Evolutionary conservation across 2,113 vertebrate genomes (phyloP), one percentile per base, ranked within the genome.

Genomic region (Oncorhynchus clarkii): DNA sequence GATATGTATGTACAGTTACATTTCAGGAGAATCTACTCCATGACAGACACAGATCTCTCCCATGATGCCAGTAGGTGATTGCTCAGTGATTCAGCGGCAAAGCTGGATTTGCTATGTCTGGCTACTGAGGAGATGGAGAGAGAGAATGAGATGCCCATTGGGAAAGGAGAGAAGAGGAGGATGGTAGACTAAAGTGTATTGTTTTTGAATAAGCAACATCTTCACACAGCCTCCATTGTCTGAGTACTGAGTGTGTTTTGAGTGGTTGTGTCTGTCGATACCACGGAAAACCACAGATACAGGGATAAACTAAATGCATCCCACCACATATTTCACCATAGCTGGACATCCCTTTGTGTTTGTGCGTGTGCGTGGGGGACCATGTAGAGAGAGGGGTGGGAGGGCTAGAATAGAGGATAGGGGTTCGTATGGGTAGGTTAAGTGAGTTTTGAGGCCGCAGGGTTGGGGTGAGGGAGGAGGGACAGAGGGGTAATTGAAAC

Each of bases 401-500:
- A 80, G 78, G 66, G 78, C 88, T 90, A 91, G 91, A 90, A 92
- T 84, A 86, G 75, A 13, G 18, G 80, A 27, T 71, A 27, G 49
- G 54, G 74, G 45, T 22, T 24, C 4, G 27, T 39, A 18, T 49
- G 79, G 68, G 78, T 74, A 76, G 81, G 84, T 84, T 87, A 80
- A 88, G 76, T 92, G 90, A 92, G 83, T 90, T 91, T 92, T 90
- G 89, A 73, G 65, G 75, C 80, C 84, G 85, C 77, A 34, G 80
- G 85, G 82, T 88, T 85, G 86, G 89, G 87, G 84, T 31, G 51
- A 54, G 51, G 16, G 51, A 54, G 16, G 12, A 79, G 81, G 71
- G 76, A 76, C 81, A 82, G 86, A 84, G 86, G 88, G 88, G 87
- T 93, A 92, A 92, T 91, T 91, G 88, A 90, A 90, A 89, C 86